These are phyloP conservation scores for Pimephales promelas DNA, from an alignment of 2,113 vertebrate species.

Conservation along the genomic window DNA sequence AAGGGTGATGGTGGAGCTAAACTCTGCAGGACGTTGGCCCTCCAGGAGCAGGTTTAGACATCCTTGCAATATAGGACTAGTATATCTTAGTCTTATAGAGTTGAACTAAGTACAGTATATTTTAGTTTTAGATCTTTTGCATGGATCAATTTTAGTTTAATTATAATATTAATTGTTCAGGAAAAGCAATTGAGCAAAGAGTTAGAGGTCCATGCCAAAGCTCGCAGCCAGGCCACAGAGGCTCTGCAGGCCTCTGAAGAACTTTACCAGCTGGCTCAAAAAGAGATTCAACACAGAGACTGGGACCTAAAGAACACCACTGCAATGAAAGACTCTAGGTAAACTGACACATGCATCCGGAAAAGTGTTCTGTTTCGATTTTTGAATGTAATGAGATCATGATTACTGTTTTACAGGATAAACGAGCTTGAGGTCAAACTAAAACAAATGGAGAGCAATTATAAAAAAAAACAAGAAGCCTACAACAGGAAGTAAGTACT, in stretches of 20 bases:
- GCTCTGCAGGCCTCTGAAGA: slow-evolving; percentile 67
- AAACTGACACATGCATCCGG: not conserved
- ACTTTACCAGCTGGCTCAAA: slow-evolving; percentile 62
- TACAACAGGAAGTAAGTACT: slow-evolving; percentile 75
- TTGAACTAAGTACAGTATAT: too few species aligned
- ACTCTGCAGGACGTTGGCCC: too few species aligned
- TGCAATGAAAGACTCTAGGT: slow-evolving; percentile 75
- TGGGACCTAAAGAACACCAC: slow-evolving; percentile 68
- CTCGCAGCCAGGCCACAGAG: slow-evolving; percentile 61
- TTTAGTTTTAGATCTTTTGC: not conserved
- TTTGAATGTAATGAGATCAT: not conserved
- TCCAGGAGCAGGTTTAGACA: too few species aligned
- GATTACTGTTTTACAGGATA: slow-evolving; percentile 69
- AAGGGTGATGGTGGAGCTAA: too few species aligned
- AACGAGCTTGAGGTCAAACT: slow-evolving; percentile 72
- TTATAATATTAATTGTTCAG: slow-evolving; percentile 58
- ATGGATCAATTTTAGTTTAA: not conserved
- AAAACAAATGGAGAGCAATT: slow-evolving; percentile 57
- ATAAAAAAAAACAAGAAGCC: slow-evolving; percentile 66
- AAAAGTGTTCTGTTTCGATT: not conserved
- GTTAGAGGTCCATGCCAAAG: slow-evolving; percentile 64
- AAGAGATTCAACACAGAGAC: slow-evolving; percentile 63
- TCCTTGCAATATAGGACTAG: too few species aligned
- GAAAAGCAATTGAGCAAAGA: slow-evolving; percentile 76
- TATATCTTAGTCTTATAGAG: too few species aligned